These are phyloP conservation scores for Eristalis arbustorum DNA, from an alignment of 2,888 invertebrate species.

Conservation along the genomic window DNA sequence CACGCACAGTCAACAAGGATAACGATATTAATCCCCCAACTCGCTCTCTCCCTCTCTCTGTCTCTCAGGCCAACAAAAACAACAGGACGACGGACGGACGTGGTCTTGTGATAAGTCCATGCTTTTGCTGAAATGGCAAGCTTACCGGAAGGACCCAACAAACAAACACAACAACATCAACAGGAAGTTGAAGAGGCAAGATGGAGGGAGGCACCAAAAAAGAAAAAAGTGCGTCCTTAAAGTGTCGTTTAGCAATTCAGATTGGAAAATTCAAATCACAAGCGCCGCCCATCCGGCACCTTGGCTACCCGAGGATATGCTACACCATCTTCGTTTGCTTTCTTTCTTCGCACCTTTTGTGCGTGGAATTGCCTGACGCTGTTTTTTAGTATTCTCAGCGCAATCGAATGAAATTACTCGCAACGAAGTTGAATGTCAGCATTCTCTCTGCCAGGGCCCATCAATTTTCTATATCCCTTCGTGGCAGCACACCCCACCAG, in stretches of 20 bases:
- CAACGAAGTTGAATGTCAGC: constrained; percentile 69
- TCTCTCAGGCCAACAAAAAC: neutral
- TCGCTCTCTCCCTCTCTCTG: neutral
- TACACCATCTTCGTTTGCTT: neutral
- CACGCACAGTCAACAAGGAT: constrained; percentile 66
- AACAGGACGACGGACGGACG: neutral
- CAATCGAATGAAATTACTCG: constrained; percentile 70
- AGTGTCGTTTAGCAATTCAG: constrained; percentile 69
- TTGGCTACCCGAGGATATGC: neutral
- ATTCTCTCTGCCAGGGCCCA: constrained; percentile 49
- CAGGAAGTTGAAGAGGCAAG: neutral
- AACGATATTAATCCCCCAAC: constrained; percentile 54
- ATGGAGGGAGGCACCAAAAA: neutral
- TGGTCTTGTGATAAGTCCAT: neutral
- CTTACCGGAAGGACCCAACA: neutral
- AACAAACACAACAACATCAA: neutral
- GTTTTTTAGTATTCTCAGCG: constrained; percentile 68
- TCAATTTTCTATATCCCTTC: constrained; percentile 46
- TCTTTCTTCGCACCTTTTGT: constrained; percentile 46
- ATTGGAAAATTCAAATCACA: constrained; percentile 70
- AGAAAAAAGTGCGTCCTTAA: constrained; percentile 42
- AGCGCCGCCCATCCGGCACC: constrained; percentile 5
- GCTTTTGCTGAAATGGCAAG: constrained; percentile 1
- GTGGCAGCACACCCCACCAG: neutral
- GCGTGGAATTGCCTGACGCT: constrained; percentile 55